phyloP scores from a whole-genome alignment of 2,113 vertebrate genomes.

The Ceuthmochares aereus region DNA sequence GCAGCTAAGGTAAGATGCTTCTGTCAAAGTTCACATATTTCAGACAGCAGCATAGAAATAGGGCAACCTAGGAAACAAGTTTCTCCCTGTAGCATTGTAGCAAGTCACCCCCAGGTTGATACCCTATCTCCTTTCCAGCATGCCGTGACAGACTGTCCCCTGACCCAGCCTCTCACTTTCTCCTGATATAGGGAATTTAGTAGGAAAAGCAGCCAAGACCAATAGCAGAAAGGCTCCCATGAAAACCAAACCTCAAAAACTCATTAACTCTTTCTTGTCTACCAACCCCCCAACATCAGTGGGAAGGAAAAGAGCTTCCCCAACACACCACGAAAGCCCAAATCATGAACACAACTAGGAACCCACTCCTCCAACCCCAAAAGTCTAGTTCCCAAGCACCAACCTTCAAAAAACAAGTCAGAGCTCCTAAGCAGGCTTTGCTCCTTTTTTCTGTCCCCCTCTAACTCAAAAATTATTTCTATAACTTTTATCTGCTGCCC shows the following conservation, averaged over 20 bases:
- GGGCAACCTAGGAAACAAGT: neutral
- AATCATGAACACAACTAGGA: accelerated
- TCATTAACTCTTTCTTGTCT: accelerated
- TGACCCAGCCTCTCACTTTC: neutral
- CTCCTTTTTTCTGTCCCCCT: accelerated
- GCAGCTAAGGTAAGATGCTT: neutral
- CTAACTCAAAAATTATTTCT: no score
- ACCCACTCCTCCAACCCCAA: accelerated
- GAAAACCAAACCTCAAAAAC: neutral
- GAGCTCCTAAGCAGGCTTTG: accelerated
- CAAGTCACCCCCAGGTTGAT: neutral
- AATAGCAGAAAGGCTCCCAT: neutral
- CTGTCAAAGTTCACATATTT: neutral
- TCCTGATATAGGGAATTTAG: accelerated
- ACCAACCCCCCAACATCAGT: accelerated
- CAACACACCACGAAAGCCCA: accelerated
- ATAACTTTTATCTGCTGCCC: accelerated
- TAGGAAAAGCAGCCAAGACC: neutral
- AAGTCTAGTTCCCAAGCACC: neutral
- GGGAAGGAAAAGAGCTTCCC: neutral
- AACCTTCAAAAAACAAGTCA: neutral
- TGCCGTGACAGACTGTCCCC: neutral
- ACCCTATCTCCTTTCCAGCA: neutral
- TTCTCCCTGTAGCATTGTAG: neutral
- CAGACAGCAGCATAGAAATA: neutral